Evolutionary conservation across 2,113 vertebrate species (phyloP).

Genomic region (Probosciger aterrimus): DNA sequence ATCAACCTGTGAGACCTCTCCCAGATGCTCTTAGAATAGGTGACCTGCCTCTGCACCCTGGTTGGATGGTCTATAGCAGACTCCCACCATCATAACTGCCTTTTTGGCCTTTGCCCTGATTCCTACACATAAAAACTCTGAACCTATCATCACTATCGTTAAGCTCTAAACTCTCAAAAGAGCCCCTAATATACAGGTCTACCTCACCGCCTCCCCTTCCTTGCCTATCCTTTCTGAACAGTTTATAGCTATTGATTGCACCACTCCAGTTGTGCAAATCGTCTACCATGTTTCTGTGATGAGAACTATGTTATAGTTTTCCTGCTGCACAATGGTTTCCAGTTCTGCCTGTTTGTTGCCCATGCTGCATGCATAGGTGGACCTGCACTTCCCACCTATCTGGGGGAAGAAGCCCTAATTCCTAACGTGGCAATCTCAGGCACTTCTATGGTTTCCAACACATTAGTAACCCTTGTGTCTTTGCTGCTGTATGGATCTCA

Average conservation of each 20-base stretch:
- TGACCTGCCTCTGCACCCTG: neutral
- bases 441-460: neutral
- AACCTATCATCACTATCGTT: neutral
- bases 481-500: neutral
- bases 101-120: accelerated
- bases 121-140: neutral
- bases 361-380: neutral
- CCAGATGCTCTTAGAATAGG: neutral
- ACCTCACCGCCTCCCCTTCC: neutral
- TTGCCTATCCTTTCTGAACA: neutral
- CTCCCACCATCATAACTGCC: accelerated
- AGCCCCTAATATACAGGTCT: too few species aligned
- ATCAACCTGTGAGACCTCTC: neutral
- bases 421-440: neutral
- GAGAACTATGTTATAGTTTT: neutral
- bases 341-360: neutral
- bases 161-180: neutral
- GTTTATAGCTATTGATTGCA: neutral
- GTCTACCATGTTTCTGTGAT: neutral
- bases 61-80: neutral
- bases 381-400: neutral
- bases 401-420: neutral
- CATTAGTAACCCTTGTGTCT: neutral
- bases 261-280: neutral
- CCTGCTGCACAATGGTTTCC: neutral